These are phyloP conservation scores for Leucoptera coffeella DNA, from an alignment of 2,888 invertebrate species.

Conservation along the genomic window DNA sequence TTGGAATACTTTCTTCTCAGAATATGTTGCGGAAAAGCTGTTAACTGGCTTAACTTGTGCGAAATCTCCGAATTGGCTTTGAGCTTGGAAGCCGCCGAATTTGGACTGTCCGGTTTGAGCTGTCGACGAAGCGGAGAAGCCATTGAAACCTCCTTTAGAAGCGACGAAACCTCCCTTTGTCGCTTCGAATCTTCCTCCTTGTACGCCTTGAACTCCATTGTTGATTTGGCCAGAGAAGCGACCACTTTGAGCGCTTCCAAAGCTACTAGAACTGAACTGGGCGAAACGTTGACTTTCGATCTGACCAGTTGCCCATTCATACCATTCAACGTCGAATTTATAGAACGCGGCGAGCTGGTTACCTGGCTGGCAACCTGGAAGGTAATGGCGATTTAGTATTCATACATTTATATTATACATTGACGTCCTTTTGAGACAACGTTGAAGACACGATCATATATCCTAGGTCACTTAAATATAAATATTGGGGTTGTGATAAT, in stretches of 20 bases:
- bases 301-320: slow-evolving; percentile 40
- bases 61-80: slow-evolving; percentile 7
- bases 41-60: slow-evolving; percentile 16
- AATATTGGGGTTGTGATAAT: too few relatives aligned
- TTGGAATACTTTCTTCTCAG: slow-evolving; percentile 31
- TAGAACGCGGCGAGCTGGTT: slow-evolving; percentile 54
- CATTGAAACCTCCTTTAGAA: slow-evolving; percentile 9
- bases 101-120: neutral
- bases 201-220: slow-evolving; percentile 9
- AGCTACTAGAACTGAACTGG: slow-evolving; percentile 17
- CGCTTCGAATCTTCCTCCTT: slow-evolving; percentile 7
- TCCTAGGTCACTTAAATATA: too few relatives aligned
- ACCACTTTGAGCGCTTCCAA: slow-evolving; percentile 12
- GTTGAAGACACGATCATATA: too few relatives aligned
- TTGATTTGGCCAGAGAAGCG: slow-evolving; percentile 12
- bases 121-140: neutral
- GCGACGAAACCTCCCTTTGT: slow-evolving; percentile 1
- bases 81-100: slow-evolving; percentile 5
- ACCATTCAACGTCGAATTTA: slow-evolving; percentile 58
- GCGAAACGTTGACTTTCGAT: slow-evolving; percentile 30
- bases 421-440: too few relatives aligned
- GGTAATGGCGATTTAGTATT: neutral
- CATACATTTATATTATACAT: neutral
- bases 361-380: slow-evolving; percentile 42
- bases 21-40: slow-evolving; percentile 23